Percentiles rank a stretch among this genome's conserved stretches.
phyloP scores from a whole-genome alignment of 2,113 vertebrate genomes.

The Lagenorhynchus albirostris region DNA sequence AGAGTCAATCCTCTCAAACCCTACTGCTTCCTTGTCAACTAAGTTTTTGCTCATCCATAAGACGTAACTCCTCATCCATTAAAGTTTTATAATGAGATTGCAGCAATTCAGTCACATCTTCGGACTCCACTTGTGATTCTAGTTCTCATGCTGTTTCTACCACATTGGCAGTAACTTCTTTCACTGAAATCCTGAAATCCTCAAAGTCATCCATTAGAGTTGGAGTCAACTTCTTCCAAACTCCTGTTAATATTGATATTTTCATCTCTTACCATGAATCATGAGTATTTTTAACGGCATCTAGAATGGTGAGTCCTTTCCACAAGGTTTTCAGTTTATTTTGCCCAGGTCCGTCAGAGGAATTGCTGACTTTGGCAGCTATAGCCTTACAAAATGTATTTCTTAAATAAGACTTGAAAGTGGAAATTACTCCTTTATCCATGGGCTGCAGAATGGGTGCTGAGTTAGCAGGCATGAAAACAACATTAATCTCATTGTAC shows the following conservation, averaged over 20 bases:
- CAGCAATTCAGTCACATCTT: neutral
- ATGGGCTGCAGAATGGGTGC: neutral
- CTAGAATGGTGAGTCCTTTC: neutral
- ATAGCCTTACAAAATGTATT: neutral
- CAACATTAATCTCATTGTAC: neutral
- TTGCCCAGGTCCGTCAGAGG: neutral
- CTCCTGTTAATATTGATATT: neutral
- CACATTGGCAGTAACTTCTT: neutral
- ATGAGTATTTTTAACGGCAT: neutral
- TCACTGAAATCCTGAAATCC: neutral
- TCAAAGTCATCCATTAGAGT: neutral
- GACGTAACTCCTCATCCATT: neutral
- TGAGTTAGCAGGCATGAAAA: neutral
- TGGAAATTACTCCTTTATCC: neutral
- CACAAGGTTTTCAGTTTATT: neutral
- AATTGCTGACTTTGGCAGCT: neutral
- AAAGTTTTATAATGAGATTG: neutral
- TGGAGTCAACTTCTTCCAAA: neutral
- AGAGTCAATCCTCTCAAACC: neutral
- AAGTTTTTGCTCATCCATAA: neutral
- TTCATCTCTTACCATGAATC: neutral
- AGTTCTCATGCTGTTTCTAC: neutral
- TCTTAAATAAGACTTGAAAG: neutral
- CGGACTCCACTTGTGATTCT: neutral
- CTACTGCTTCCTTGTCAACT: neutral